Percentiles rank a stretch among this genome's conserved stretches.
phyloP scores from a whole-genome alignment of 2,797 vertebrate species.

The Lophotriccus pileatus region DNA sequence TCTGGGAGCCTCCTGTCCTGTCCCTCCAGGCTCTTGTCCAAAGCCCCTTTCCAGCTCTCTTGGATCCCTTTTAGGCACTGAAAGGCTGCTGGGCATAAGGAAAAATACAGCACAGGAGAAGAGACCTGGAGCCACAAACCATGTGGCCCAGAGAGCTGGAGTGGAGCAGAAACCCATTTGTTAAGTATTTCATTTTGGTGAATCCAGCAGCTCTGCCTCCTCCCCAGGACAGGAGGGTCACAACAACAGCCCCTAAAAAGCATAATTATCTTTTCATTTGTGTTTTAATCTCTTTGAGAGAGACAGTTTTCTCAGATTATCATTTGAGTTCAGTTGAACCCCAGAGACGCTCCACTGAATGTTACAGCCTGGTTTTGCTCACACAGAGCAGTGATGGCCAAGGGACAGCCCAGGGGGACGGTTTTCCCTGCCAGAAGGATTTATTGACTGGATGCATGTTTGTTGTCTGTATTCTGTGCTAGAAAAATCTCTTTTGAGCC shows the following conservation, averaged over 20 bases:
- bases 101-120: not conserved
- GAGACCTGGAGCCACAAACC: not conserved
- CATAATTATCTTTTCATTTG: not conserved
- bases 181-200: not conserved
- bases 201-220: not conserved
- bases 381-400: not conserved
- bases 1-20: not conserved
- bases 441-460: not conserved
- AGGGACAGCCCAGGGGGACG: constrained; percentile 10
- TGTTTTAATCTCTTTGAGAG: not conserved
- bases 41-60: not conserved
- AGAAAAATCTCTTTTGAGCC: constrained; percentile 7
- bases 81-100: not conserved
- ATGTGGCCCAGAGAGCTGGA: not conserved
- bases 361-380: not conserved
- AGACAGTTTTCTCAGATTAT: not conserved
- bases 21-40: not conserved
- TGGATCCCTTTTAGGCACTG: not conserved
- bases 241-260: not conserved
- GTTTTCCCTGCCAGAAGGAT: not conserved
- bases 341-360: not conserved
- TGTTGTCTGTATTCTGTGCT: not conserved
- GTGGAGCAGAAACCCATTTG: not conserved
- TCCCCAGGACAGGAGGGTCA: not conserved
- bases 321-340: not conserved